Percentiles rank a stretch among this genome's conserved stretches.
These are phyloP conservation scores for Xylota segnis DNA, from an alignment of 2,888 invertebrate genomes.

Conservation along the genomic window DNA sequence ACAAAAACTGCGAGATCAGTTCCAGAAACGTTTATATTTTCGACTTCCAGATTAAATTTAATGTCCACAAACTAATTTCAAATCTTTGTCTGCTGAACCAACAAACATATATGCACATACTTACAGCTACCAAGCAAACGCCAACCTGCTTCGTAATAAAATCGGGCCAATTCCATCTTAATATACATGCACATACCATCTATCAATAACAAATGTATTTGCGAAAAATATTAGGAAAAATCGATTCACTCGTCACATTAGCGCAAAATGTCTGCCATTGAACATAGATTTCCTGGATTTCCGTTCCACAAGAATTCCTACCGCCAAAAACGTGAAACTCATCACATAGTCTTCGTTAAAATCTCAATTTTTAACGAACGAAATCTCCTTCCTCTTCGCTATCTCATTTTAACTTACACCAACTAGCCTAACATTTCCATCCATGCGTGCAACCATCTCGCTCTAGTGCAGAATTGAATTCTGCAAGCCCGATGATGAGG, in stretches of 20 bases:
- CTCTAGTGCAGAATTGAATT: slow-evolving; percentile 67
- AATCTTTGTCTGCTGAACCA: too few species aligned
- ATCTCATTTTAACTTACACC: slow-evolving; percentile 34
- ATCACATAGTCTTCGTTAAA: slow-evolving; percentile 49
- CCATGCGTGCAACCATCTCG: slow-evolving; percentile 2
- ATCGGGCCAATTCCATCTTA: too few species aligned
- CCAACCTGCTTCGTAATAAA: too few species aligned
- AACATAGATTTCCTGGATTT: slow-evolving; percentile 20
- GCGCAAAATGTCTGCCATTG: slow-evolving; percentile 7
- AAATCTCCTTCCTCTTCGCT: slow-evolving; percentile 9
- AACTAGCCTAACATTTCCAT: slow-evolving; percentile 24
- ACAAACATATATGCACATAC: too few species aligned
- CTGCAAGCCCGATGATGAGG: slow-evolving; percentile 62
- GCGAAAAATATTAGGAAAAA: background rate
- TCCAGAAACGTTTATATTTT: too few species aligned
- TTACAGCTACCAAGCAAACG: too few species aligned
- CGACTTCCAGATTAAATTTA: too few species aligned
- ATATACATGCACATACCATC: too few species aligned
- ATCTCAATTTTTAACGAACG: slow-evolving; percentile 40
- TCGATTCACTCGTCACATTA: background rate
- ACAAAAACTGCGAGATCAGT: too few species aligned
- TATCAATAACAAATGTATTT: background rate
- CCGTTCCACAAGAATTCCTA: slow-evolving; percentile 54
- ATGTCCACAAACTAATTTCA: too few species aligned
- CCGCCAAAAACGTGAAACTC: slow-evolving; percentile 66